phyloP scores from a whole-genome alignment of 2,797 vertebrate species.

The Sphenopsis melanotis region DNA sequence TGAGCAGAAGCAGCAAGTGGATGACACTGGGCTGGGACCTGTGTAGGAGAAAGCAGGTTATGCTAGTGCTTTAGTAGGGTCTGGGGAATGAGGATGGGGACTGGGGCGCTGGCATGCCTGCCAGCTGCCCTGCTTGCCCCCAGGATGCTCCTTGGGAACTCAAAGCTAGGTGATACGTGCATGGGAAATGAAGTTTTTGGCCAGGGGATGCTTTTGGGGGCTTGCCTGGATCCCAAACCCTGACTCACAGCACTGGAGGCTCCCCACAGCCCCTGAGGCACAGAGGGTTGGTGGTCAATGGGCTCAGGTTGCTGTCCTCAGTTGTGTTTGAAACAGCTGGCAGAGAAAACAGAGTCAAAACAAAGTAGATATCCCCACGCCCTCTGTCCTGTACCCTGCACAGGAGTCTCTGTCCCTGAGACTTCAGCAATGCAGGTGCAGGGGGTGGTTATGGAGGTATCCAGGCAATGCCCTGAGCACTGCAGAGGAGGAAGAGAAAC shows the following conservation, averaged over 20 bases:
- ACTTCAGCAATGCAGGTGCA: background rate
- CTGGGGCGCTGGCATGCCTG: background rate
- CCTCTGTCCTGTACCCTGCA: fast-evolving
- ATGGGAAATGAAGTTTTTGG: background rate
- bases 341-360: background rate
- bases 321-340: background rate
- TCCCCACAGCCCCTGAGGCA: fast-evolving
- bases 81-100: background rate
- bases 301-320: fast-evolving
- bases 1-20: background rate
- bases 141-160: background rate
- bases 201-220: background rate
- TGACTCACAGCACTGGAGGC: background rate
- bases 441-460: background rate
- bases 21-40: background rate
- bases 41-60: background rate
- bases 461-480: background rate
- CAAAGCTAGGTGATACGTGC: background rate
- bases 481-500: background rate
- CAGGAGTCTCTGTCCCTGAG: background rate
- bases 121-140: background rate
- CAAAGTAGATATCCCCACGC: fast-evolving
- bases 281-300: fast-evolving
- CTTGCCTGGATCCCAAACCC: fast-evolving
- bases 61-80: background rate